Base-by-base conservation (phyloP, 2,888 invertebrate genomes). In the Polydrusus tereticollis region DNA sequence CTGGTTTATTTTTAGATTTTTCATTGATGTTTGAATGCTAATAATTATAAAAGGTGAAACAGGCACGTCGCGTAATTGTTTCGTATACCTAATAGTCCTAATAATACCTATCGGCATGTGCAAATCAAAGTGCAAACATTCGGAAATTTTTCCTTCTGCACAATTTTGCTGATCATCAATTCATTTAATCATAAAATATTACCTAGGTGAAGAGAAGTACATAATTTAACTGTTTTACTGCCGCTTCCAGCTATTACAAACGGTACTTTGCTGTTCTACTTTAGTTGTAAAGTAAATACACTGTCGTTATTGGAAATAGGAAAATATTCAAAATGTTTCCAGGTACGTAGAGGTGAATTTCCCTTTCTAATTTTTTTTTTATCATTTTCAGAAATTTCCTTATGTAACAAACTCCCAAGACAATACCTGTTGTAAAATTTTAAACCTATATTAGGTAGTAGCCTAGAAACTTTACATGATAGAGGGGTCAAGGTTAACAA, bases 401-500 rank as follows among this genome's bases (percentile, higher is more conserved):
- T 63, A 63, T 47, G 36, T 63, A 62, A 18, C 16, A 26, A 60
- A 18, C 21, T 21, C 18, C 2, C 1, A 10, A 41, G 8, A 41
- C 16, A 10, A 41, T 12, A 41, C 16, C 16, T 41, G 7, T 41
- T 41, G 14, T 41, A 41, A 41, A 4, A 41, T 5, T 41, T 16
- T 4, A 1, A 5, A 41, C 7, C 14, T 16, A 41, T 41, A 41
- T 3, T n/a, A 14, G 7, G 14, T n/a, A 41, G 7, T 41, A 16
- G 18, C n/a, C 16, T 26, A 55, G 29, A 29, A 55, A 55, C 29
- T 55, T 18, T 20, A 18, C 18, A 12, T 45, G 29, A 47, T 63
- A 29, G 33, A 14, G 33, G 23, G 63, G 63, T 63, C 63, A 63
- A 63, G 63, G 63, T 63, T 47, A 63, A 29, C n/a, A 14, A 45